phyloP scores from a whole-genome alignment of 1,140 invertebrate genomes.

The Eurosta solidaginis region DNA sequence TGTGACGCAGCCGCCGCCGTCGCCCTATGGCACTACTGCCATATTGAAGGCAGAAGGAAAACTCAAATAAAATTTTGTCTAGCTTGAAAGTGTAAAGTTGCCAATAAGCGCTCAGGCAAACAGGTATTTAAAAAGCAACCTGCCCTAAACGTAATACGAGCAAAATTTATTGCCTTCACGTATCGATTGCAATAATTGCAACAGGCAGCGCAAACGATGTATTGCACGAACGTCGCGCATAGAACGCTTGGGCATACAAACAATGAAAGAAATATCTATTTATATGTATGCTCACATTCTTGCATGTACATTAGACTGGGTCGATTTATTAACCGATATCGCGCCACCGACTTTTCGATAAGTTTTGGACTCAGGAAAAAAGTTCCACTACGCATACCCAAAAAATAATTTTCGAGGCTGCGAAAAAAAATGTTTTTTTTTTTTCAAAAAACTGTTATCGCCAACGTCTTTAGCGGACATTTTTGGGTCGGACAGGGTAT shows the following conservation, averaged over 20 bases:
- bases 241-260: background rate
- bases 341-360: no score
- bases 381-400: no score
- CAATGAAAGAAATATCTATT: background rate
- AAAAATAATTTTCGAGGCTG: no score
- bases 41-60: background rate
- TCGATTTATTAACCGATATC: no score
- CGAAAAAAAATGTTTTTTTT: no score
- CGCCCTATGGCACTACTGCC: background rate
- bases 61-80: conserved; percentile 4
- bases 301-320: no score
- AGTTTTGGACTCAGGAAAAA: no score
- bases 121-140: background rate
- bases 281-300: background rate
- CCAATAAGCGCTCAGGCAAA: background rate
- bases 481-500: no score
- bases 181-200: conserved; percentile 28
- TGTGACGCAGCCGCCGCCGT: background rate
- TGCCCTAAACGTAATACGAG: conserved; percentile 3
- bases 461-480: no score
- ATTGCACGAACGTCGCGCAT: background rate
- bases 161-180: conserved; percentile 26
- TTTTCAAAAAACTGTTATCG: no score
- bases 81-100: conserved; percentile 29
- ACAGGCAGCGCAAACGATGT: conserved; percentile 12